Evolutionary conservation across 2,113 vertebrate genomes (phyloP).

Genomic region (Chinchilla lanigera): DNA sequence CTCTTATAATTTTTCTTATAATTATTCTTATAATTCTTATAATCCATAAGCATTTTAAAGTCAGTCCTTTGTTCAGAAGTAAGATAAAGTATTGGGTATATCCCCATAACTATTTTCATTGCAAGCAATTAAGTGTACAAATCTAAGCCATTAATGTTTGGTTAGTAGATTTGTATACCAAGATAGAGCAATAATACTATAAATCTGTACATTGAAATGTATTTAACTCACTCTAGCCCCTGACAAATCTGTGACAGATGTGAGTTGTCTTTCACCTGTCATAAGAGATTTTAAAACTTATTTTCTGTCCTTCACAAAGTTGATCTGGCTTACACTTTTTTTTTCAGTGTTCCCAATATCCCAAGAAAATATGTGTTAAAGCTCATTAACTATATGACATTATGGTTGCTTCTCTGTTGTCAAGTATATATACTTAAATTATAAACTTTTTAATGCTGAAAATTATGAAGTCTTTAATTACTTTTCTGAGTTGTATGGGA

Average conservation of each 20-base stretch:
- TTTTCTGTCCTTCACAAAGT: constrained; percentile 28
- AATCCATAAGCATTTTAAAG: constrained; percentile 8
- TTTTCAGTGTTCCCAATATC: background rate
- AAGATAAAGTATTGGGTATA: constrained; percentile 8
- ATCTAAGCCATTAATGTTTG: background rate
- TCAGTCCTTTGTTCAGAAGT: background rate
- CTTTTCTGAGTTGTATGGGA: background rate
- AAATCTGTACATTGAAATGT: background rate
- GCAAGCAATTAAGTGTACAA: background rate
- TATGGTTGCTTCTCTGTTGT: constrained; percentile 31
- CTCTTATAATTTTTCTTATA: background rate
- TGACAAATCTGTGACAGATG: background rate
- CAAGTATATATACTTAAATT: background rate
- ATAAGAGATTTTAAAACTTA: constrained; percentile 8
- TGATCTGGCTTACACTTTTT: background rate
- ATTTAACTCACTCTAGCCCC: background rate
- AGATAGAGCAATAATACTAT: background rate
- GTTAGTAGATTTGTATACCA: background rate
- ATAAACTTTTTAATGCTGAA: constrained; percentile 18
- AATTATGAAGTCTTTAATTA: constrained; percentile 24
- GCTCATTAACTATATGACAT: constrained; percentile 19
- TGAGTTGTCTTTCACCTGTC: background rate
- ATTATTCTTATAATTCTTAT: background rate
- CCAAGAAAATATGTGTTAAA: background rate
- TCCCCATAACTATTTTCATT: background rate